Evolutionary conservation across 2,113 vertebrate genomes (phyloP).

Genomic region (Urocolius indicus): DNA sequence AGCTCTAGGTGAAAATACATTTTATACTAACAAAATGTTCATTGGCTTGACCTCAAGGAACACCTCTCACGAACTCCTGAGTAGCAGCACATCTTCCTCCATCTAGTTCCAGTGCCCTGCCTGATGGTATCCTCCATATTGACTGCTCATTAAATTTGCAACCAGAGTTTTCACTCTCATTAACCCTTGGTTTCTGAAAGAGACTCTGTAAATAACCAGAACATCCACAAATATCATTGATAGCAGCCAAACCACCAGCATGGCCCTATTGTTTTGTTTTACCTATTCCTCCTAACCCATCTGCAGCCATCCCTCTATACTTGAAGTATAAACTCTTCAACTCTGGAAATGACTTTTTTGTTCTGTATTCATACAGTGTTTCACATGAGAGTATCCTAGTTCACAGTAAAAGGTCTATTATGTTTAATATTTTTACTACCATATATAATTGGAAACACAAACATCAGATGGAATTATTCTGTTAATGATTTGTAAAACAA

Average conservation of each 20-base stretch:
- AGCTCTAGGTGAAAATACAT: not conserved
- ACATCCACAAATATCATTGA: not conserved
- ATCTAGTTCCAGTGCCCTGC: not conserved
- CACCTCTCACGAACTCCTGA: not conserved
- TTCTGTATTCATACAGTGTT: not conserved
- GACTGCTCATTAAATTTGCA: not conserved
- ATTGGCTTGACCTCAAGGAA: fast-evolving
- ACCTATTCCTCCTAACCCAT: not conserved
- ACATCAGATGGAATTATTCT: not conserved
- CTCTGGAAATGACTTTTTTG: not conserved
- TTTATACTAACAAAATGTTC: not conserved
- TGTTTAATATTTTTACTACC: not conserved
- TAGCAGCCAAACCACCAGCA: not conserved
- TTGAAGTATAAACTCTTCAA: not conserved
- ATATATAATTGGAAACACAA: not conserved
- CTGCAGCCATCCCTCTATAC: not conserved
- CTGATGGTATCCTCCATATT: not conserved
- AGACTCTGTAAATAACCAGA: not conserved
- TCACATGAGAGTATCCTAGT: not conserved
- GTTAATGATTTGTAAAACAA: not conserved
- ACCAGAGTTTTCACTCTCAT: not conserved
- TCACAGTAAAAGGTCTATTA: not conserved
- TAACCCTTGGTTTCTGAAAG: not conserved
- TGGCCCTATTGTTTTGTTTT: not conserved
- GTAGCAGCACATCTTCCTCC: not conserved